Conservation (phyloP, 2,113 vertebrate genomes). For the Monopterus albus region DNA sequence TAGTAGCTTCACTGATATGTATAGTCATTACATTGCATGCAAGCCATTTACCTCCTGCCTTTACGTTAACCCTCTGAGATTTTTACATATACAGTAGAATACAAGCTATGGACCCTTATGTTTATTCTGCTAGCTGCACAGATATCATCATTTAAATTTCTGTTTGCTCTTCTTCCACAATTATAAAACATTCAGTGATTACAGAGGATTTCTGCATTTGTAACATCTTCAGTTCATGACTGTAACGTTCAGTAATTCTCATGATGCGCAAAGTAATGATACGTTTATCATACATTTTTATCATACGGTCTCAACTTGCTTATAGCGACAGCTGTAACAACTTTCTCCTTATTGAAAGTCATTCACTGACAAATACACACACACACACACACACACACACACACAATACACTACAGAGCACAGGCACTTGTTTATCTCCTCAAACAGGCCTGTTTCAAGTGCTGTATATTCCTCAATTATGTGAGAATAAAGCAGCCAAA, state of each 20-base stretch:
- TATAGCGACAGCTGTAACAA: constrained; percentile 44
- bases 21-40: constrained; percentile 73
- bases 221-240: constrained; percentile 51
- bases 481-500: constrained; percentile 60
- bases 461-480: constrained; percentile 63
- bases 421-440: constrained; percentile 74
- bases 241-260: constrained; percentile 65
- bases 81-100: constrained; percentile 35
- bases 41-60: constrained; percentile 60
- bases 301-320: constrained; percentile 41
- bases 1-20: constrained; percentile 76
- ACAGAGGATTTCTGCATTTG: constrained; percentile 48
- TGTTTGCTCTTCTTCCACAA: constrained; percentile 33
- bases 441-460: constrained; percentile 77
- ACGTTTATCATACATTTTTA: constrained; percentile 43
- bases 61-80: constrained; percentile 21
- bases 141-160: constrained; percentile 20
- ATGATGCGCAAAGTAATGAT: constrained; percentile 59
- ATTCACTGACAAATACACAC: constrained; percentile 51
- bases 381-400: constrained; percentile 39
- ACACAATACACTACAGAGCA: constrained; percentile 63
- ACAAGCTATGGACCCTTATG: constrained; percentile 37
- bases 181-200: constrained; percentile 61
- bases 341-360: constrained; percentile 45
- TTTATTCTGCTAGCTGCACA: constrained; percentile 48